Evolutionary conservation across 1,140 invertebrate genomes (phyloP).

Genomic region (Brachionus asplanchnoidis): DNA sequence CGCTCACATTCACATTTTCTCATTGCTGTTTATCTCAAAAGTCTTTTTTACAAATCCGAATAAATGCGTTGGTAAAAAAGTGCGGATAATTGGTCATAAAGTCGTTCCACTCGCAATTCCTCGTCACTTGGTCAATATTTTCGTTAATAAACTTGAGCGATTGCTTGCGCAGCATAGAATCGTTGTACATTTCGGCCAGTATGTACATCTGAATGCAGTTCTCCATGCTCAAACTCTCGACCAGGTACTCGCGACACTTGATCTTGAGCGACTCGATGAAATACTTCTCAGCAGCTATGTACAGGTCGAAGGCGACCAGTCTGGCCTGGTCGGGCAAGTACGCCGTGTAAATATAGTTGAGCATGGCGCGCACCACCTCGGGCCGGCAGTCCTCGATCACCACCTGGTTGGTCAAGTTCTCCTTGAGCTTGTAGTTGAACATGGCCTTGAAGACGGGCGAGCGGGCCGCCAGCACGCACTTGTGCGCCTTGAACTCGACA

Average conservation of each 20-base stretch:
- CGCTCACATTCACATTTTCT: too few relatives aligned
- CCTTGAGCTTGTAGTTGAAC: constrained; percentile 46
- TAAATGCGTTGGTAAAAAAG: constrained; percentile 41
- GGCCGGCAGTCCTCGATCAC: constrained; percentile 42
- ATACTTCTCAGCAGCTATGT: constrained; percentile 41
- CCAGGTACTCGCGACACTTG: constrained; percentile 25
- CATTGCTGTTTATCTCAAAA: neutral
- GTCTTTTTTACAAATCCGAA: constrained; percentile 41
- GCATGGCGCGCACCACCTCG: constrained; percentile 15
- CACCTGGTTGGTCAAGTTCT: constrained; percentile 41
- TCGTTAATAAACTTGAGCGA: constrained; percentile 35
- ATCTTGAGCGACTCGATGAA: constrained; percentile 41
- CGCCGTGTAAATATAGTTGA: constrained; percentile 39
- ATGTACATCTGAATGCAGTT: constrained; percentile 31
- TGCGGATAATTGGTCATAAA: constrained; percentile 40
- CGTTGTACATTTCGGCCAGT: constrained; percentile 37
- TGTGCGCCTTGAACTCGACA: constrained; percentile 49
- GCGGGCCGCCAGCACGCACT: constrained; percentile 49
- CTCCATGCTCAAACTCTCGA: neutral
- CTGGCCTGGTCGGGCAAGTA: constrained; percentile 20
- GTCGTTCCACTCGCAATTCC: constrained; percentile 21
- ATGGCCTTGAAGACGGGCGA: constrained; percentile 54
- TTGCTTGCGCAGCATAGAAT: constrained; percentile 37
- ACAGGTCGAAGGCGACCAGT: constrained; percentile 14
- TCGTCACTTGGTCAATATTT: constrained; percentile 34